Evolutionary conservation across 2,797 vertebrate species (phyloP), one percentile per base, ranked within the genome.

Genomic region (Harpagifer antarcticus): DNA sequence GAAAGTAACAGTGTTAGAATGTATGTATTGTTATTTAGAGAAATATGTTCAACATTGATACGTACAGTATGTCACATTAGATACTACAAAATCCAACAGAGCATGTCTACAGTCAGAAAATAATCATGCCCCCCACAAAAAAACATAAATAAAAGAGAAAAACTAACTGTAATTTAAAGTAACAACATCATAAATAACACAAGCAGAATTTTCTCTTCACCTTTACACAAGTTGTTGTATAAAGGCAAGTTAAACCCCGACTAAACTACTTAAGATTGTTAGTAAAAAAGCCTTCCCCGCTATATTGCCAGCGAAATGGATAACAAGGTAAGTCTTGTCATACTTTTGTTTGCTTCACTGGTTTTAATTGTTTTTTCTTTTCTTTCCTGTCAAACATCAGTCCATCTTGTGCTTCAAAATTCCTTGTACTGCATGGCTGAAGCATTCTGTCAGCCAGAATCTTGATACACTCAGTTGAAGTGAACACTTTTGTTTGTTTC

Each of bases 361-460:
- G 43, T 0, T 1, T 63, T 12, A 43, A 42, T 59, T 23, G 4
- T 62, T 23, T 27, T 47, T 61, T 54, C 7, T 43, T 27, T 58
- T 16, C 15, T 53, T 20, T 20, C 20, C 49, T 33, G 16, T 55
- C 9, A 75, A 64, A 72, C 13, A 58, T 33, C 43, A 60, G 12
- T 17, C 45, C 11, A 42, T 58, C 37, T 20, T 71, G 15, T 14
- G 4, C 27, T 68, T 60, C 17, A n/a, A 6, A 40, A 23, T 16
- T 44, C 3, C 0, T 61, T 67, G 49, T 0, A 11, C 17, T 37
- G 27, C 27, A 27, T 27, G 16, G 12, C 50, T 57, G 42, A 72
- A 31, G 63, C 15, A 48, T 59, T 63, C 55, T 59, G 6, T 13
- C 1, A 19, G 40, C 16, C 37, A 19, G 2, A 50, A 64, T 69